Base-by-base conservation (phyloP, 2,113 vertebrate species). In the Corydoras maculifer region DNA sequence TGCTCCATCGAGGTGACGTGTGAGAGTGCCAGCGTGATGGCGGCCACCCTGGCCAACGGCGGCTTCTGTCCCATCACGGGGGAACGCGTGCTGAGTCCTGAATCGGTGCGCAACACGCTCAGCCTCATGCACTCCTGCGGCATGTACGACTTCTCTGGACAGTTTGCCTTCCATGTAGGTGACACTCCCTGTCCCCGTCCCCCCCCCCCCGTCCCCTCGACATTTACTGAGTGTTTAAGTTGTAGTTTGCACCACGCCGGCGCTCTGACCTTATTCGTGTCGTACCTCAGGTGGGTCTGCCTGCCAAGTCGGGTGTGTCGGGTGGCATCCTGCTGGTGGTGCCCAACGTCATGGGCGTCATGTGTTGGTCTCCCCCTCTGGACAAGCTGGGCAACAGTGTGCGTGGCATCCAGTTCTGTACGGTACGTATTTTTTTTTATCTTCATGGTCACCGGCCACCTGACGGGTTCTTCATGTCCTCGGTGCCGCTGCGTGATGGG, bases 71-170 rank as follows among this genome's bases (percentile, higher is more conserved):
- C 97, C 5, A 99, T 98, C 83, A 94, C 94, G 50, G 95, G 96
- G 0, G 97, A 98, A 75, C 91, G 95, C 29, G 93, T 98, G 0
- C 87, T 98, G 82, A 98, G 90, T 77, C 95, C 97, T 0, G 97
- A 99, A 85, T 91, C 97, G 0, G 97, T 99, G 74, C 93, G 96
- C 72, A 92, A 99, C 81, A 99, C 97, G 1, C 73, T 99, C 82
- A 99, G 97, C 70, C 88, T 99, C 82, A 99, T 99, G 97, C 97
- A 99, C 82, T 98, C 96, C 80, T 99, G 97, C 72, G 96, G 96
- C 88, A 99, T 98, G 96, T 98, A 99, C 75, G 96, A 99, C 86
- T 99, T 99, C 67, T 98, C 95, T 0, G 97, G 97, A 55, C 96
- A 99, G 86, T 98, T 99, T 82, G 97, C 97, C 60, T 99, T 99